phyloP scores from a whole-genome alignment of 2,113 vertebrate genomes.

The Erpornis zantholeuca region DNA sequence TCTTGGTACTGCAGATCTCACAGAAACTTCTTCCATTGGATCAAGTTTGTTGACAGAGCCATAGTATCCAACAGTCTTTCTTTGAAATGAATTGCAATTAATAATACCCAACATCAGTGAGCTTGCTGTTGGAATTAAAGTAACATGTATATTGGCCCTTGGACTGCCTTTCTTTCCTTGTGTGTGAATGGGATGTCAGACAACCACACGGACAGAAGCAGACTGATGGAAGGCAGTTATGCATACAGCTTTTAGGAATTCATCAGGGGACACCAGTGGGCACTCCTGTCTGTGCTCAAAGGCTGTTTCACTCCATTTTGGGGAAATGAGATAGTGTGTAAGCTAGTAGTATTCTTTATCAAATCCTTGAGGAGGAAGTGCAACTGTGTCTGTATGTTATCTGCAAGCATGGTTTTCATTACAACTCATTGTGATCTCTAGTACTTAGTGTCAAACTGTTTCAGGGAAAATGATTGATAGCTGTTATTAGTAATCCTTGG shows the following conservation, averaged over 20 bases:
- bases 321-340: neutral
- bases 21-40: neutral
- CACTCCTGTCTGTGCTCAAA: neutral
- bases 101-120: neutral
- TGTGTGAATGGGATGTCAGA: neutral
- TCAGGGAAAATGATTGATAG: conserved; percentile 18
- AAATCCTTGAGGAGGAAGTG: neutral
- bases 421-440: neutral
- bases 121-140: neutral
- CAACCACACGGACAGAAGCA: neutral
- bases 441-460: conserved; percentile 4
- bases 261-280: neutral
- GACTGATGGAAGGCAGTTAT: neutral
- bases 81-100: neutral
- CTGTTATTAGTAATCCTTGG: conserved; percentile 17
- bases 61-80: neutral
- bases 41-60: neutral
- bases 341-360: neutral
- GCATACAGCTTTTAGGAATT: neutral
- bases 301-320: neutral
- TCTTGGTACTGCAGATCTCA: neutral
- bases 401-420: neutral
- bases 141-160: neutral
- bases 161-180: neutral
- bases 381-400: neutral